Evolutionary conservation across 2,888 invertebrate genomes (phyloP), one percentile per base, ranked within the genome.

Genomic region (Germaria angustata): DNA sequence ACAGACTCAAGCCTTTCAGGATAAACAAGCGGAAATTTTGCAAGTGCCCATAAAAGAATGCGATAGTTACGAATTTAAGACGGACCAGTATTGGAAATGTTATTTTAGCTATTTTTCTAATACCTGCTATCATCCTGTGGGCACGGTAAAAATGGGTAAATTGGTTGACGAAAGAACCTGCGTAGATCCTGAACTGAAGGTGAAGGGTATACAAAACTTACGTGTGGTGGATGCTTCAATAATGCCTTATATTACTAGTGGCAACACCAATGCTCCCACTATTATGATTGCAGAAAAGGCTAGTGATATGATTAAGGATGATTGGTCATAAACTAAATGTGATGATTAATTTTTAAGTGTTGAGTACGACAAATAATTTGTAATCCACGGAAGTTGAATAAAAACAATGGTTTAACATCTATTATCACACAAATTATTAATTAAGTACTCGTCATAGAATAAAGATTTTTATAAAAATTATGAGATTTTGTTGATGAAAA

Each of bases 211-310:
- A 0, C 88, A 92, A 17, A 93, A 93, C 11, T 90, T 96, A 1
- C 92, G 96, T 44, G 95, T 96, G 0, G 93, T 94, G 0, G 96
- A 96, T 88, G 95, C 95, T 0, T 95, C 95, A 69, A 93, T 96
- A 51, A 96, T 96, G 95, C 96, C 96, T 0, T 92, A 89, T 2
- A 93, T 95, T 59, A 92, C 94, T 0, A 95, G 95, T 87, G 96
- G 95, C 5, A 97, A 97, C 89, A 96, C 96, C 0, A 96, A 97
- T 89, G 96, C 95, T 0, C 95, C 96, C 0, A 93, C 94, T 0
- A 95, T 97, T 13, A 97, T 97, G 96, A 96, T 97, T 71, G 97
- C 94, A 0, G 97, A 97, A 88, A 96, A 96, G 86, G 95, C 93
- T 0, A 93, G 95, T 1, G 96, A 97, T 49, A 86, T 91, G 5